These are phyloP conservation scores for Rhipidura dahli DNA, from an alignment of 2,113 vertebrate genomes.

Conservation along the genomic window DNA sequence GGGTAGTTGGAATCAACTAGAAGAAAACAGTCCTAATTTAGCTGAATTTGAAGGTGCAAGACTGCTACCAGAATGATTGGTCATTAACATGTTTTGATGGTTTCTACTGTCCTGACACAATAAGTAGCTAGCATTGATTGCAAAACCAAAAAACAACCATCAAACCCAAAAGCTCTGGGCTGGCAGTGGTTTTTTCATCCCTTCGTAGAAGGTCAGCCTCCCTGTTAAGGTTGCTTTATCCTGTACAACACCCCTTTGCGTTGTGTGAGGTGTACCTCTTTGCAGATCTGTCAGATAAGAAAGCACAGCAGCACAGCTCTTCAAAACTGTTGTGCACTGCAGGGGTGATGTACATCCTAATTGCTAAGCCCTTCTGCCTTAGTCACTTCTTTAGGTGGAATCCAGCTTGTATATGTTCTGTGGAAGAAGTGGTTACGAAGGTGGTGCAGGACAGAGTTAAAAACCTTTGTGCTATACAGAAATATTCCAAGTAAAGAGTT, in stretches of 20 bases:
- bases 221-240: background rate
- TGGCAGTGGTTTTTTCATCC: rapidly evolving
- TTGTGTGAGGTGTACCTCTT: background rate
- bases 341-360: background rate
- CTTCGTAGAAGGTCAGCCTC: background rate
- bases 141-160: background rate
- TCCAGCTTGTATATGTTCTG: background rate
- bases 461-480: rapidly evolving
- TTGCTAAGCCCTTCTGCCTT: background rate
- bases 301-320: background rate
- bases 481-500: background rate
- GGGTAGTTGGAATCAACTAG: background rate
- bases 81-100: background rate
- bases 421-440: background rate
- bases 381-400: background rate
- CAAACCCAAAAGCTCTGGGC: background rate
- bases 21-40: background rate
- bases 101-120: background rate
- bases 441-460: background rate
- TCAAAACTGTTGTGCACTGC: background rate
- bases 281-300: background rate
- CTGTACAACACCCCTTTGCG: rapidly evolving
- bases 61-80: background rate
- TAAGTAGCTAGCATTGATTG: background rate
- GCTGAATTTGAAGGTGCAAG: background rate